Evolutionary conservation across 2,888 invertebrate species (phyloP), one percentile per base, ranked within the genome.

Genomic region (Conistra vaccinii): DNA sequence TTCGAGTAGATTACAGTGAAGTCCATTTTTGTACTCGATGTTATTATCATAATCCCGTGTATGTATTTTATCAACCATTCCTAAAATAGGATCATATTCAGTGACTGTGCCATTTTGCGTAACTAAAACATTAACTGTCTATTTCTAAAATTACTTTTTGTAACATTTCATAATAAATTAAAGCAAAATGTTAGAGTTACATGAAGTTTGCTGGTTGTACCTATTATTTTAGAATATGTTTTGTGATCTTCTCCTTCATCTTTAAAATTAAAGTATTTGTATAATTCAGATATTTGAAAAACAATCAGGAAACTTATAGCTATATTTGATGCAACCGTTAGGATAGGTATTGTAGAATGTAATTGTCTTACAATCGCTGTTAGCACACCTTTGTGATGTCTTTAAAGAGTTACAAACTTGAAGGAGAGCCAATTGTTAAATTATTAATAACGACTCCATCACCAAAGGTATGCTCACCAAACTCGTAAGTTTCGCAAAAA

Each of bases 281-380:
- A 9, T 62, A 12, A 26, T 42, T 51, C 7, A 23, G 29, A 42
- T n/a, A 29, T 39, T 29, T 57, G 5, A 20, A 35, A 73, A 66
- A 32, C 69, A 81, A 66, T 78, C 82, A 86, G 82, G 77, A 83
- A 83, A 67, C 69, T 84, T 71, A 57, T 6, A 57, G 42, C 55
- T 65, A 61, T 45, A 65, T 65, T 69, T 69, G 57, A 80, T 80
- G 85, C 74, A 76, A 75, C 82, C 72, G 17, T 72, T 78, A 76
- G 70, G 78, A 29, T 81, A 79, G 69, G 71, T 74, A 74, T 70
- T 58, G 83, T 85, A 76, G 84, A 79, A 79, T 82, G 79, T 87
- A 77, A 63, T 79, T 75, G 80, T 84, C 73, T 78, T 68, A 75
- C 39, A 69, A 58, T 61, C 61, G 60, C 45, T 60, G 63, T 62